A percentile compares a stretch with the other conserved stretches of the same genome.
These are phyloP conservation scores for Rhegmatorhina hoffmannsi DNA, from an alignment of 2,113 vertebrate genomes.

Conservation along the genomic window DNA sequence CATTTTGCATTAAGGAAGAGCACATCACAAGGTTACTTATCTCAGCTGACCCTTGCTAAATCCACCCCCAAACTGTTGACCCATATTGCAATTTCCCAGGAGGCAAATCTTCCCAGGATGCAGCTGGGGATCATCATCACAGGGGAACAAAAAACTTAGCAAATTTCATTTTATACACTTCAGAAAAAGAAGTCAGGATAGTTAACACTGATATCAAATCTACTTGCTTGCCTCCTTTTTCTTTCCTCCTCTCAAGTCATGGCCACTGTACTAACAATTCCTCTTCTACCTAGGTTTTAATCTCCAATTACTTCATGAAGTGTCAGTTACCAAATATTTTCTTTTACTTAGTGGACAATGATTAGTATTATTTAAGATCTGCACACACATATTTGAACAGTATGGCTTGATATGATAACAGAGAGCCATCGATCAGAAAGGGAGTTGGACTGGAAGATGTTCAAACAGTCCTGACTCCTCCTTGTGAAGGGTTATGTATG, in stretches of 20 bases:
- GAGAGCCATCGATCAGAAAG: background rate
- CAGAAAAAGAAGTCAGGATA: background rate
- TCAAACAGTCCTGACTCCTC: slow-evolving; percentile 28
- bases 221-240: background rate
- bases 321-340: background rate
- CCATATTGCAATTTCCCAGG: background rate
- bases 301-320: background rate
- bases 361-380: background rate
- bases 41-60: background rate
- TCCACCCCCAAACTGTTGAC: background rate
- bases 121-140: background rate
- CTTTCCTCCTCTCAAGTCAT: background rate
- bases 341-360: background rate
- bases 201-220: background rate
- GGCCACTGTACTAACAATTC: background rate
- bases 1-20: background rate
- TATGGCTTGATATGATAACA: background rate
- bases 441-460: background rate
- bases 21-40: background rate
- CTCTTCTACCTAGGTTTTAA: background rate
- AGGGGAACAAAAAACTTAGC: background rate
- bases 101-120: background rate
- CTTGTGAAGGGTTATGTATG: slow-evolving; percentile 13
- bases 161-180: background rate
- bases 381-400: fast-evolving